Evolutionary conservation across 2,888 invertebrate genomes (phyloP), one percentile per base, ranked within the genome.

Genomic region (Yponomeuta sedellus): DNA sequence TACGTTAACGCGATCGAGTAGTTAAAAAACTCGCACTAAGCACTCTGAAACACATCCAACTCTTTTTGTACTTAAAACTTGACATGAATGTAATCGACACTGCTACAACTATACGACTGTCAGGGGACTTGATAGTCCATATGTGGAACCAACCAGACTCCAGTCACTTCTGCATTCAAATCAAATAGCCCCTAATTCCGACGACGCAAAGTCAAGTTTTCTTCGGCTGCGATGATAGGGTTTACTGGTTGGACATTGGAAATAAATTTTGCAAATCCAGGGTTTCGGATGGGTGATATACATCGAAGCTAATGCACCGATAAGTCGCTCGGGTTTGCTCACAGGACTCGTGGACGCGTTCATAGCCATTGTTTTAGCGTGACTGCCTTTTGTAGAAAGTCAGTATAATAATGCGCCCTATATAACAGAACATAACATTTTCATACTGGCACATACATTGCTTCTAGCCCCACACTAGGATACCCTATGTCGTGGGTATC

Each of bases 241-340:
- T 19, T 8, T 19, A 39, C 34, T 58, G 22, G 58, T 12, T 6
- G 59, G 2, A 16, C 16, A 58, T 58, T 20, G 28, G 59, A 77
- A 82, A 88, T 86, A 87, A 86, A 86, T 86, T 86, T 79, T 73
- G 73, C 82, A 85, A 86, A 86, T 85, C 85, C 85, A 78, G 73
- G 75, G 78, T 77, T 78, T 79, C 77, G 74, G 78, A 74, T 73
- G 76, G 44, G 78, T 84, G 86, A 85, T 86, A 81, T 85, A 85
- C 81, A 81, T 74, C 75, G 75, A 75, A 75, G 74, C 77, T 83
- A 81, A 83, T 85, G 84, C 82, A 83, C 83, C 83, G 77, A 85
- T 84, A 82, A 82, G 83, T 85, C 79, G 81, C 73, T 75, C 70
- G 72, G 75, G 82, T 77, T 85, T 84, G 82, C 74, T 73, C 68